Percentiles rank a stretch among this genome's conserved stretches.
Evolutionary conservation across 2,888 invertebrate genomes (phyloP).

Genomic region (Sicus ferrugineus): DNA sequence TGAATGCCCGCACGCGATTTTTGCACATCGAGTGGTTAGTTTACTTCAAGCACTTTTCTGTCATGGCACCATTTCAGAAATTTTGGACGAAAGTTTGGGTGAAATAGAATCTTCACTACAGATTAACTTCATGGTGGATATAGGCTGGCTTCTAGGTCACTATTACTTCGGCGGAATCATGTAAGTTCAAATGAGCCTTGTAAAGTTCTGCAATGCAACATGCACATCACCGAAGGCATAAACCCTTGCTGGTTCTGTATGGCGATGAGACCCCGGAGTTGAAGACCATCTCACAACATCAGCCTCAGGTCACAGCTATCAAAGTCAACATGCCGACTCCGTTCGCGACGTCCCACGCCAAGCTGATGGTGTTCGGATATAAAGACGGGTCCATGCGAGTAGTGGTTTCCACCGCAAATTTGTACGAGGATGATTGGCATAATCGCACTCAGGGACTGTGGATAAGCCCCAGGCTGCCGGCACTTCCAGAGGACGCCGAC

Average conservation of each 20-base stretch:
- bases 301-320: slow-evolving; percentile 73
- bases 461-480: slow-evolving; percentile 84
- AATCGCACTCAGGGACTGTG: slow-evolving; percentile 95
- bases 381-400: slow-evolving; percentile 82
- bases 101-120: slow-evolving; percentile 79
- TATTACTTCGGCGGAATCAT: slow-evolving; percentile 80
- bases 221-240: slow-evolving; percentile 66
- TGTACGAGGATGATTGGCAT: slow-evolving; percentile 91
- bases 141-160: slow-evolving; percentile 87
- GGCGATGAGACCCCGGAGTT: slow-evolving; percentile 76
- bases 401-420: slow-evolving; percentile 90
- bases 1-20: background rate
- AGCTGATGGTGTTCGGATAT: slow-evolving; percentile 88
- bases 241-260: slow-evolving; percentile 78
- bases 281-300: slow-evolving; percentile 67
- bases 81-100: slow-evolving; percentile 81
- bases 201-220: background rate
- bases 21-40: background rate
- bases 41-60: too few relatives aligned
- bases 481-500: slow-evolving; percentile 67
- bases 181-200: slow-evolving; percentile 62
- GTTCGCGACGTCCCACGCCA: slow-evolving; percentile 89
- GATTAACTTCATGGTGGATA: slow-evolving; percentile 92
- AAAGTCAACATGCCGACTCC: slow-evolving; percentile 77
- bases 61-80: too few relatives aligned